Percentiles rank a stretch among this genome's conserved stretches.
Evolutionary conservation across 2,888 invertebrate species (phyloP).

Genomic region (Drosophila incognita): DNA sequence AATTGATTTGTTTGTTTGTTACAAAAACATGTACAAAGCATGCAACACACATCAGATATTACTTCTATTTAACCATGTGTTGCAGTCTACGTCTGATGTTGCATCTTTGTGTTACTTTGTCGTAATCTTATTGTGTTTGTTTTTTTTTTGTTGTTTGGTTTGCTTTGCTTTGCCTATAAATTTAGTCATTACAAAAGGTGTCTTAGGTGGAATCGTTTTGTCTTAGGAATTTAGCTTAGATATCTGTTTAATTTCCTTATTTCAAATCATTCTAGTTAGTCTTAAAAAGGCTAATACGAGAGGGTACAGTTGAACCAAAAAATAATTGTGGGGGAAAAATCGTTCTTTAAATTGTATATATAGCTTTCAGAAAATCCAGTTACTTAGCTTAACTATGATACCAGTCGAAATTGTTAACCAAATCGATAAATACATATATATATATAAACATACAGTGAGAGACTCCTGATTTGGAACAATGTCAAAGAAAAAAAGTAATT

Average conservation of each 20-base stretch:
- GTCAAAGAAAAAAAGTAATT: too few relatives aligned
- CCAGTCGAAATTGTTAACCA: constrained; percentile 68
- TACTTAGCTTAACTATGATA: constrained; percentile 76
- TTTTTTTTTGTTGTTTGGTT: constrained; percentile 24
- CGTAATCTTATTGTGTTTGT: constrained; percentile 37
- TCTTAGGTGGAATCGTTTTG: constrained; percentile 81
- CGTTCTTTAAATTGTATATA: constrained; percentile 21
- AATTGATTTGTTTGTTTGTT: constrained; percentile 28
- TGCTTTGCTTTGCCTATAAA: constrained; percentile 62
- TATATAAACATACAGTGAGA: neutral
- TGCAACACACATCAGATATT: constrained; percentile 41
- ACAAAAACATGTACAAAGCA: constrained; percentile 55
- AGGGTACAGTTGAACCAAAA: constrained; percentile 31
- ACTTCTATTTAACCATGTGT: constrained; percentile 26
- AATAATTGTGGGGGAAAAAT: constrained; percentile 12
- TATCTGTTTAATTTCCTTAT: constrained; percentile 70
- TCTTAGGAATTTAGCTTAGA: constrained; percentile 81
- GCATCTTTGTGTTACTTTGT: constrained; percentile 32
- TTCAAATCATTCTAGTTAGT: constrained; percentile 77
- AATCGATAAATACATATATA: constrained; percentile 45
- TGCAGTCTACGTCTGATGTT: constrained; percentile 43
- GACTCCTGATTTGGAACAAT: too few relatives aligned
- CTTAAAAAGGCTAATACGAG: constrained; percentile 69
- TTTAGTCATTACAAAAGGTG: constrained; percentile 76
- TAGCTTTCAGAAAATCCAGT: constrained; percentile 34